Evolutionary conservation across 2,113 vertebrate species (phyloP).

Genomic region (Fregetta grallaria): DNA sequence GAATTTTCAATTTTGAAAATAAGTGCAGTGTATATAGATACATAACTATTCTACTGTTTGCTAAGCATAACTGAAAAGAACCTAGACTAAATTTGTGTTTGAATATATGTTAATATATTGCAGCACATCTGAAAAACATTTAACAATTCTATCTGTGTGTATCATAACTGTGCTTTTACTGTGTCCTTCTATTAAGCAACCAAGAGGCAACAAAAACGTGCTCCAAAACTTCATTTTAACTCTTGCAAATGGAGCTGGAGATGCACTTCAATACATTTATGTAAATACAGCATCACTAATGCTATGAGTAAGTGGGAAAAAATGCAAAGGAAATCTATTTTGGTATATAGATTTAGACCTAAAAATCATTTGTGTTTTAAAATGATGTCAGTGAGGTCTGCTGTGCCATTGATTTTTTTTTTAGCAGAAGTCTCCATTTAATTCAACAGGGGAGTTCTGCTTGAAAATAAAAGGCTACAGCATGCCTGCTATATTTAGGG

Average conservation of each 20-base stretch:
- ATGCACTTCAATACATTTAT: neutral
- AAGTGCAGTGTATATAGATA: neutral
- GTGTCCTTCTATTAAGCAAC: neutral
- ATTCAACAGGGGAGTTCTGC: neutral
- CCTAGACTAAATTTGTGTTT: neutral
- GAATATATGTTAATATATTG: neutral
- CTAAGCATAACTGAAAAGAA: neutral
- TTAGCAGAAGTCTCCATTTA: neutral
- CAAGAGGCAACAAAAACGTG: neutral
- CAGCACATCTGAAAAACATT: neutral
- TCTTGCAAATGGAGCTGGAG: neutral
- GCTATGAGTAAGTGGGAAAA: neutral
- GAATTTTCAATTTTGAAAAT: neutral
- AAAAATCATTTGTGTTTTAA: conserved; percentile 43
- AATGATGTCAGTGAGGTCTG: neutral
- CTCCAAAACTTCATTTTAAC: neutral
- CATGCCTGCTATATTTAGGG: neutral
- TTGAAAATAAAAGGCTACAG: neutral
- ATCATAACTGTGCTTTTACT: neutral
- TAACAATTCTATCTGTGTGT: too few relatives aligned
- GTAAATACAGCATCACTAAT: neutral
- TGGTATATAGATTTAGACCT: neutral
- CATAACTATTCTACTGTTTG: neutral
- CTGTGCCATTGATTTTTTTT: neutral
- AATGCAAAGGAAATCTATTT: conserved; percentile 25